Conservation (phyloP, 2,797 vertebrate species). For the Okamejei kenojei region DNA sequence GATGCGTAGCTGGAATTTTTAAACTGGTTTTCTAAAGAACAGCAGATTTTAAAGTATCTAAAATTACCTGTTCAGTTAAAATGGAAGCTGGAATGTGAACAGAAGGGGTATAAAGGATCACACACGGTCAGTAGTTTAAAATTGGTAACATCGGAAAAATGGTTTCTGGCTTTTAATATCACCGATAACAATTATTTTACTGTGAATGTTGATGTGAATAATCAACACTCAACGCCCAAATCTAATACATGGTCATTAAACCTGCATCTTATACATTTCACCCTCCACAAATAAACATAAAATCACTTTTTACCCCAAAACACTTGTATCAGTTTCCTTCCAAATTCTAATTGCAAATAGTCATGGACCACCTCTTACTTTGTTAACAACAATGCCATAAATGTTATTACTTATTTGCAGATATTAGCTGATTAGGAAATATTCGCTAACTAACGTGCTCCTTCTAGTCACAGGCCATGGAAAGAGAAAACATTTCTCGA, state of each 20-base stretch:
- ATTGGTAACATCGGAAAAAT: conserved; percentile 67
- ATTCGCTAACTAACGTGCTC: conserved; percentile 64
- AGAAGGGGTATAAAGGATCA: conserved; percentile 68
- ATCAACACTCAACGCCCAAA: conserved; percentile 40
- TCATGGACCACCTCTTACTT: conserved; percentile 58
- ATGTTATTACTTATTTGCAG: conserved; percentile 51
- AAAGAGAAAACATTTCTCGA: conserved; percentile 63
- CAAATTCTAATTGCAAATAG: conserved; percentile 46
- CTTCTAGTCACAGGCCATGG: conserved; percentile 60
- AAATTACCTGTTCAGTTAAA: conserved; percentile 67
- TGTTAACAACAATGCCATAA: conserved; percentile 57
- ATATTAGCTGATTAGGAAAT: conserved; percentile 71
- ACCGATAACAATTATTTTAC: neutral
- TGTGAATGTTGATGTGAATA: conserved; percentile 38
- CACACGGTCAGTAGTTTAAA: conserved; percentile 62
- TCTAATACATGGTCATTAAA: conserved; percentile 37
- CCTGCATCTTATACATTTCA: conserved; percentile 51
- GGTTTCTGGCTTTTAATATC: conserved; percentile 52
- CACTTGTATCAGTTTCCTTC: conserved; percentile 60
- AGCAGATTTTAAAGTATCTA: conserved; percentile 59
- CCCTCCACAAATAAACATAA: conserved; percentile 60
- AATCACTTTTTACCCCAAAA: conserved; percentile 58
- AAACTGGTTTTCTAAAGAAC: conserved; percentile 53
- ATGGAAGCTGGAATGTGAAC: conserved; percentile 71
- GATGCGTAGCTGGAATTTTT: conserved; percentile 79